Base-by-base conservation (phyloP, 1,140 invertebrate species). In the Gryon sp. region DNA sequence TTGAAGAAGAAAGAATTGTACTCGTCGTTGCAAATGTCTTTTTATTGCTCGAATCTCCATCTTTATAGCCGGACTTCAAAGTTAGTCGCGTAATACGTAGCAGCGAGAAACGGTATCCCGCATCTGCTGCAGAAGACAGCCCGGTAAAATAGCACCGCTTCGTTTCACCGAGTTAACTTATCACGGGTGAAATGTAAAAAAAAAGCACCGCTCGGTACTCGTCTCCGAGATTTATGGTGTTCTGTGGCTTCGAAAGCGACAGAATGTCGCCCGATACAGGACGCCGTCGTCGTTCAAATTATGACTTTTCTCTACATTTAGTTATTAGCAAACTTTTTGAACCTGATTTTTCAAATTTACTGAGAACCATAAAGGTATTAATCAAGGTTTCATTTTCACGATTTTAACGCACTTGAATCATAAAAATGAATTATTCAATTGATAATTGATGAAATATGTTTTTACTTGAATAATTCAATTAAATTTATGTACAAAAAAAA, bases 151-250 rank as follows among this genome's bases (percentile, higher is more conserved):
- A 78, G 68, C 53, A 50, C 53, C 36, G 68, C 55, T 68, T 73
- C 68, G 75, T 78, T 78, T 68, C 48, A 68, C 62, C 28, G 63
- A 78, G 63, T 78, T 73, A 73, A 74, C 76, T 78, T 78, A 78
- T 73, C 63, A 78, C 69, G 28, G 20, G 22, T 41, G 22, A 62
- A 63, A 62, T 48, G 36, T 65, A 60, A 62, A 77, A 76, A 76
- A 76, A 62, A 18, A 48, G 46, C 40, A 15, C 22, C 24, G 16
- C 52, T 26, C 36, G 32, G 40, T 22, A 73, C 76, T 73, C 69
- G 57, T 73, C 76, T 69, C 57, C 7, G 38, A 63, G 69, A 78
- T 78, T 73, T 78, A 78, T 72, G 52, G 50, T 22, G 28, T 45
- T 73, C 69, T 73, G 76, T 28, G 76, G 68, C 59, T 63, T 78